Evolutionary conservation across 2,113 vertebrate genomes (phyloP).

Genomic region (Xerus inauris): DNA sequence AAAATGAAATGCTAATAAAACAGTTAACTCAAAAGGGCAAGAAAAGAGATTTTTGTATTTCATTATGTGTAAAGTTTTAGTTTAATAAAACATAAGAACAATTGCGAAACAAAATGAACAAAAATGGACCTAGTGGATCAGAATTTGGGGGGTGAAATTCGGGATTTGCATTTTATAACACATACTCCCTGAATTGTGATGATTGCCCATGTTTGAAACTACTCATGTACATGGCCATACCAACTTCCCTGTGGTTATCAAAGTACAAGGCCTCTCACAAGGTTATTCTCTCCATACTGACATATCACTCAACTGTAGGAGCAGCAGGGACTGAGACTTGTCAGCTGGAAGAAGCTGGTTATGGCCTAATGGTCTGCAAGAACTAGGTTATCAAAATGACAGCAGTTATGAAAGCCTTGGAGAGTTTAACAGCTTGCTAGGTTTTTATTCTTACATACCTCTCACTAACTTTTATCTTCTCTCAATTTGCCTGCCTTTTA

Average conservation of each 20-base stretch:
- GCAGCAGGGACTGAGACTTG: not conserved
- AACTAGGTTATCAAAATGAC: constrained; percentile 18
- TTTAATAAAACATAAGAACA: constrained; percentile 12
- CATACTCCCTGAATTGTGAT: not conserved
- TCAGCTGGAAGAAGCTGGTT: not conserved
- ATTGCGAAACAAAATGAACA: not conserved
- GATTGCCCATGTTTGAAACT: not conserved
- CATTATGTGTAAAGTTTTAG: not conserved
- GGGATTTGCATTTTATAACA: not conserved
- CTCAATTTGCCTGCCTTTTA: constrained; percentile 53
- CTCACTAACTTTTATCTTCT: constrained; percentile 58
- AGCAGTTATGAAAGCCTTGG: constrained; percentile 10
- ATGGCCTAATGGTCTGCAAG: not conserved
- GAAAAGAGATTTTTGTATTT: not conserved
- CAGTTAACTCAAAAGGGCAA: not conserved
- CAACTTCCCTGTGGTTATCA: not conserved
- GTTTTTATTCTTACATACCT: constrained; percentile 6
- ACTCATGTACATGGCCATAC: not conserved
- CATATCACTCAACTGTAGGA: not conserved
- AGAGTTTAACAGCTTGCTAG: constrained; percentile 33
- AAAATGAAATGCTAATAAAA: constrained; percentile 1
- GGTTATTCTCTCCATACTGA: not conserved
- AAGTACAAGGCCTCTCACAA: not conserved
- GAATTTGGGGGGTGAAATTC: not conserved
- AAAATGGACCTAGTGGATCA: not conserved